Evolutionary conservation across 2,888 invertebrate species (phyloP).

Genomic region (Eubasilissa splendida): DNA sequence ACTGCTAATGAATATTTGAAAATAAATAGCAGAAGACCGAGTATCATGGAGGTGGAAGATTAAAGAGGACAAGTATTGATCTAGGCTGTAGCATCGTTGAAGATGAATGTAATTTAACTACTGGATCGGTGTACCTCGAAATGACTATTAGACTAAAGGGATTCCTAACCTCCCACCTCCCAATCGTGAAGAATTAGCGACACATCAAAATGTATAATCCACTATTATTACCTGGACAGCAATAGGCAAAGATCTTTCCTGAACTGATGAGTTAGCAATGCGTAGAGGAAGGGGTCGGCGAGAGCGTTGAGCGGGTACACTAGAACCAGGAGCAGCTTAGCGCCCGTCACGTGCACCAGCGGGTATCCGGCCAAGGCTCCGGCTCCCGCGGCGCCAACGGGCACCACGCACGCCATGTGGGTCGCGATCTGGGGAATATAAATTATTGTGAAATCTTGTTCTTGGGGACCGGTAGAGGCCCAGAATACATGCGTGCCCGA

Average conservation of each 20-base stretch:
- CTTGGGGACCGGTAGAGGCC: too few species aligned
- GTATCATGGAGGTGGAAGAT: too few species aligned
- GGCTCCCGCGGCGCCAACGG: conserved; percentile 90
- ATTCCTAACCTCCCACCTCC: too few species aligned
- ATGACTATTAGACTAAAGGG: too few species aligned
- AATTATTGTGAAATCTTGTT: too few species aligned
- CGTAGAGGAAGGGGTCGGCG: conserved; percentile 94
- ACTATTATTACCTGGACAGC: conserved; percentile 72
- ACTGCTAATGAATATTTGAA: too few species aligned
- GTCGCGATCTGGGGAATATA: conserved; percentile 74
- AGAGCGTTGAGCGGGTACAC: conserved; percentile 94
- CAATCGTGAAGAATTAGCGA: too few species aligned
- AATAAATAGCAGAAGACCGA: too few species aligned
- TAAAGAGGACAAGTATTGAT: too few species aligned
- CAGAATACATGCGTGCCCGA: not conserved
- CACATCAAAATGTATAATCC: not conserved
- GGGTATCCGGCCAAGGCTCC: conserved; percentile 90
- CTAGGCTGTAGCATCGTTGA: too few species aligned
- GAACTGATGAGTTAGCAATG: conserved; percentile 90
- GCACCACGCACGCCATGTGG: conserved; percentile 89
- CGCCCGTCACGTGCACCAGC: conserved; percentile 85
- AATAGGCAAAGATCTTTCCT: conserved; percentile 81
- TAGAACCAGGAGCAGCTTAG: conserved; percentile 88
- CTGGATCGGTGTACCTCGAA: too few species aligned
- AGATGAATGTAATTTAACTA: too few species aligned